Evolutionary conservation across 2,113 vertebrate genomes (phyloP), one percentile per base, ranked within the genome.

Genomic region (Mirounga angustirostris): DNA sequence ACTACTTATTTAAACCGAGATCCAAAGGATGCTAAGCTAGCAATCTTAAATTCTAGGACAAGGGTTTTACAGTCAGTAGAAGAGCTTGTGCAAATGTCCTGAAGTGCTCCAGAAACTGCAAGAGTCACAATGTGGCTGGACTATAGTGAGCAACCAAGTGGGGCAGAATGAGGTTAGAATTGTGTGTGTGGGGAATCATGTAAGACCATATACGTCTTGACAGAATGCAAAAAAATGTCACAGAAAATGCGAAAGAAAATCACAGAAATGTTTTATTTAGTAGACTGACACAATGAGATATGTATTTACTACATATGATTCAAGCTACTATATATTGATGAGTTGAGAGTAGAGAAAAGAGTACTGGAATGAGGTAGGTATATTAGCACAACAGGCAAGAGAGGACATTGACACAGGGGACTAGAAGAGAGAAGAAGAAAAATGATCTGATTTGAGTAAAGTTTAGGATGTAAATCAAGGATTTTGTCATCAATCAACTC

Each of bases 141-240:
- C 16, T 1, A n/a, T 7, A 54, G 1, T 74, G 67, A 43, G 1
- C n/a, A 61, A 4, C 18, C 6, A 28, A 33, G 0, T 16, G 12
- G 1, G 30, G 80, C 9, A 83, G 26, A 65, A 79, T 18, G 7
- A 73, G 24, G 10, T 73, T n/a, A n/a, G 21, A 91, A 21, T 13
- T 26, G 7, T 28, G n/a, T 74, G 18, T 59, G 13, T 2, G 24
- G 5, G 13, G 69, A 63, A 30, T 54, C 14, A 50, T 54, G 12
- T 0, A 54, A 10, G 12, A 26, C 11, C 6, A 13, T 61, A 9
- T 3, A 59, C 2, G 26, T 13, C 9, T 46, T 56, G 3, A n/a
- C 4, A 22, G 46, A 54, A 30, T 13, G 24, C 7, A 43, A 73
- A 71, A 69, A 22, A 24, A 73, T 85, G n/a, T 4, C 22, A 14